These are phyloP conservation scores for Neopipo cinnamomea DNA, from an alignment of 2,113 vertebrate genomes.

Conservation along the genomic window DNA sequence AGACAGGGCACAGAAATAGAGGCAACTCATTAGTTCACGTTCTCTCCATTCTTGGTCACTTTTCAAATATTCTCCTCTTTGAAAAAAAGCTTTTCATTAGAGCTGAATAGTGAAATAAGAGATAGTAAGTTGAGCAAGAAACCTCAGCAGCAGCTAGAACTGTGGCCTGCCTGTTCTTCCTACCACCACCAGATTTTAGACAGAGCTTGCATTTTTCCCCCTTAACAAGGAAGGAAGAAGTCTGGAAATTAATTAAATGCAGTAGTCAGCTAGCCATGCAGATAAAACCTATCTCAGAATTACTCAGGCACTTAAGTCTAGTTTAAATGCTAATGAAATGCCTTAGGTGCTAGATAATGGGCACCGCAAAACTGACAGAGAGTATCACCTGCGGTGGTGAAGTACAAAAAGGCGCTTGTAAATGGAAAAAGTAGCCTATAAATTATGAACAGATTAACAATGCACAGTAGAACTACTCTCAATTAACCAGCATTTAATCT, in stretches of 20 bases:
- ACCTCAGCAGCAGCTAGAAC: not conserved
- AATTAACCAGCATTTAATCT: conserved; percentile 8
- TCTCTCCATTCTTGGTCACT: not conserved
- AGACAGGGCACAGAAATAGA: not conserved
- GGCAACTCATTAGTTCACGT: not conserved
- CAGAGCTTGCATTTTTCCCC: conserved; percentile 38
- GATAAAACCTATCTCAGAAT: conserved; percentile 25
- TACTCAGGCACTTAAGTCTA: not conserved
- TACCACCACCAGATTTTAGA: not conserved
- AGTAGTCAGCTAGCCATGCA: not conserved
- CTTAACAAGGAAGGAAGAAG: conserved; percentile 10
- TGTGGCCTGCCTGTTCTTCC: conserved; percentile 4
- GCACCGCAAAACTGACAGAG: not conserved
- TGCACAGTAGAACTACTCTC: not conserved
- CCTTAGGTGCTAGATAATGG: conserved; percentile 9
- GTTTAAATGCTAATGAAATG: conserved; percentile 46
- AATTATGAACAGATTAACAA: conserved; percentile 23
- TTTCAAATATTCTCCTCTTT: not conserved
- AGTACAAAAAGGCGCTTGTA: not conserved
- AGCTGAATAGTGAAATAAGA: not conserved
- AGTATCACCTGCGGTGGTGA: not conserved
- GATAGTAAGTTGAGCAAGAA: conserved; percentile 15
- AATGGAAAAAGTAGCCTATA: not conserved
- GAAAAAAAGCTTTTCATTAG: conserved; percentile 13
- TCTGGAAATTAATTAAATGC: conserved; percentile 39